phyloP scores from a whole-genome alignment of 1,140 invertebrate genomes.

The Zophobas morio region DNA sequence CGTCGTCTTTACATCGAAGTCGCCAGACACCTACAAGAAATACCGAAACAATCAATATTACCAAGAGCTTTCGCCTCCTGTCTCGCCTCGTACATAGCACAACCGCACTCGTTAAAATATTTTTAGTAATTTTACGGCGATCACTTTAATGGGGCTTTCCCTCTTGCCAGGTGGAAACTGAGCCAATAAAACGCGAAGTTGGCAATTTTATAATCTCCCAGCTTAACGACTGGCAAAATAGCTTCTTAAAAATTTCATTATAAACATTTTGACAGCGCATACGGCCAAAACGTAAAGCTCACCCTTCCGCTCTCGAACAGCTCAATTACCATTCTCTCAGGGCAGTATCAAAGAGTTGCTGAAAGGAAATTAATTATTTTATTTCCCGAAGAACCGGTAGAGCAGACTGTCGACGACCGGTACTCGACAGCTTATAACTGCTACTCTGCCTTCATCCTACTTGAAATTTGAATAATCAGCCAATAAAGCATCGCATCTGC shows the following conservation, averaged over 20 bases:
- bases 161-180: not conserved
- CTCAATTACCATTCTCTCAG: slow-evolving; percentile 14
- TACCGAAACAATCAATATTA: too few relatives aligned
- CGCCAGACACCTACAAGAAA: not conserved
- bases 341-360: slow-evolving; percentile 6
- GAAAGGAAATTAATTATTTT: slow-evolving; percentile 36
- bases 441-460: slow-evolving; percentile 6
- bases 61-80: too few relatives aligned
- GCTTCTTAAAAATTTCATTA: slow-evolving; percentile 5
- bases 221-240: slow-evolving; percentile 4
- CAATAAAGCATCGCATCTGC: not conserved
- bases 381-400: slow-evolving; percentile 11
- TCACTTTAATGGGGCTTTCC: not conserved
- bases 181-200: not conserved
- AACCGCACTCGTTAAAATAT: too few relatives aligned
- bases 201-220: not conserved
- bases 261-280: slow-evolving; percentile 7
- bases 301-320: not conserved
- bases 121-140: too few relatives aligned
- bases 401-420: not conserved
- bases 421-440: slow-evolving; percentile 17
- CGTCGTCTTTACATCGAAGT: not conserved
- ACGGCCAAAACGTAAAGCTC: not conserved
- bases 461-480: slow-evolving; percentile 10
- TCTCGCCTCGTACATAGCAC: too few relatives aligned